These are phyloP conservation scores for Cecropterus lyciades DNA, from an alignment of 1,140 invertebrate genomes.

Conservation along the genomic window DNA sequence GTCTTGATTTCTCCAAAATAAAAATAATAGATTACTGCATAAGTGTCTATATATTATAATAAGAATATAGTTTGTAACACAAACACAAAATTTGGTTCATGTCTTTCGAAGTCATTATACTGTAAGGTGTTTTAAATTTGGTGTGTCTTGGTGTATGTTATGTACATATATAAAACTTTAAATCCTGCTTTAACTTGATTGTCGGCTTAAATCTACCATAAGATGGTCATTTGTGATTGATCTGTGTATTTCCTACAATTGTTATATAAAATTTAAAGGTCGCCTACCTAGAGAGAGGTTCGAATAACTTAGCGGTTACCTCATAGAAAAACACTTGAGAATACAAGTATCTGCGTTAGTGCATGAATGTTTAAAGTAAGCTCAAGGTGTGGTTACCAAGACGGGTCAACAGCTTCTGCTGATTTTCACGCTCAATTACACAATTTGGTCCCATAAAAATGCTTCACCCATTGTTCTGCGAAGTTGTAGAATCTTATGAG, in stretches of 20 bases:
- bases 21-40: too few relatives aligned
- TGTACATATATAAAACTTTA: too few relatives aligned
- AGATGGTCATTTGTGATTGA: too few relatives aligned
- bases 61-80: too few relatives aligned
- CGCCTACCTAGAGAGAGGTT: not conserved
- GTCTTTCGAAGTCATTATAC: too few relatives aligned
- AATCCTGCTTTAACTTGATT: too few relatives aligned
- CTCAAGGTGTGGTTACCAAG: slow-evolving; percentile 13
- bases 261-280: not conserved
- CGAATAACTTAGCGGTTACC: not conserved
- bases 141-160: too few relatives aligned
- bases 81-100: too few relatives aligned
- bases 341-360: not conserved
- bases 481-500: slow-evolving; percentile 44
- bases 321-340: slow-evolving; percentile 1
- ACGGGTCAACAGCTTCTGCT: slow-evolving; percentile 13
- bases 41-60: too few relatives aligned
- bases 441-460: slow-evolving; percentile 38
- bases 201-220: too few relatives aligned
- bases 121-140: too few relatives aligned
- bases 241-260: not conserved
- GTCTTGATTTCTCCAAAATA: too few relatives aligned
- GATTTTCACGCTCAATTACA: slow-evolving; percentile 36
- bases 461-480: slow-evolving; percentile 48
- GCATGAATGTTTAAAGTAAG: slow-evolving; percentile 1